Base-by-base conservation (phyloP, 2,888 invertebrate genomes). In the Phytoseiulus persimilis region DNA sequence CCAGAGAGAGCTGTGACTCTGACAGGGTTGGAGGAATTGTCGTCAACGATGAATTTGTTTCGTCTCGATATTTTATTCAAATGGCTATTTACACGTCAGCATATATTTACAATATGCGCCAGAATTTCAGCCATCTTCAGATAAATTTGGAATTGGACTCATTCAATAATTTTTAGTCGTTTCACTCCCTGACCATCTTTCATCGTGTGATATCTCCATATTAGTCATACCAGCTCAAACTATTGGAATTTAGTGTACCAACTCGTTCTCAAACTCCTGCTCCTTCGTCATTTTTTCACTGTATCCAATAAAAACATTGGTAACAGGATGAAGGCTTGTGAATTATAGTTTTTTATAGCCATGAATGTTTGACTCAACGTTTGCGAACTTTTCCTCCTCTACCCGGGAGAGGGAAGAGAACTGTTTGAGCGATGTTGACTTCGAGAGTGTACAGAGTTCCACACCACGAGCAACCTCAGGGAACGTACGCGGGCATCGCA, bases 11-110 rank as follows among this genome's bases (percentile, higher is more conserved):
- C n/a, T n/a, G n/a, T n/a, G n/a, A n/a, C n/a, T n/a, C n/a, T n/a
- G n/a, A n/a, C n/a, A n/a, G n/a, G n/a, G n/a, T n/a, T n/a, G n/a
- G n/a, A n/a, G n/a, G n/a, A n/a, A n/a, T n/a, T n/a, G n/a, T n/a
- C n/a, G n/a, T n/a, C n/a, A n/a, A 65, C 18, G 18, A 14, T 2
- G 14, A 3, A 28, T 32, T n/a, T 32, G 14, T 87, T 33, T 45
- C 33, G n/a, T 87, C 33, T 32, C 39, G 28, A 87, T 31, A 39
- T 87, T 87, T 87, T 87, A 87, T 87, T 87, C 45, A 87, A 87
- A 87, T 87, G 87, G 87, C 87, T 87, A 87, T 87, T 87, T 87
- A 87, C 87, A 87, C 87, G 31, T 87, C 87, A 32, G n/a, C 39
- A 45, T 87, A 33, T 87, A 87, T 87, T 87, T 87, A 87, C 87